These are phyloP conservation scores for Hipparchia sbordonii DNA, from an alignment of 2,888 invertebrate species.

Conservation along the genomic window DNA sequence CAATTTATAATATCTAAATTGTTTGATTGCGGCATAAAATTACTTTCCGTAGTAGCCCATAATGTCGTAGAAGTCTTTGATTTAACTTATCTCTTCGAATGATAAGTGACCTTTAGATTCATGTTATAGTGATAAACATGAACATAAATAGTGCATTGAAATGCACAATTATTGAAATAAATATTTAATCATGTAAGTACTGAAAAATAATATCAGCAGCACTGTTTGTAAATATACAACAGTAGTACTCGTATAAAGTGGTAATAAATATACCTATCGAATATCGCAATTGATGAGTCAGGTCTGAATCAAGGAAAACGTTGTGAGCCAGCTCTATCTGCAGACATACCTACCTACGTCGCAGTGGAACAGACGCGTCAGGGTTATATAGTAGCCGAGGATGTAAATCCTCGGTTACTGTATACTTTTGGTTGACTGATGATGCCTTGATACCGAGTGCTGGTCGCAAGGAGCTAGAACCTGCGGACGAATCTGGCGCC, in stretches of 20 bases:
- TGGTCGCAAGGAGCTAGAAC: too few relatives aligned
- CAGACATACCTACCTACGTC: neutral
- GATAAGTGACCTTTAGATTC: too few relatives aligned
- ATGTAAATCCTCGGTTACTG: too few relatives aligned
- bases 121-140: neutral
- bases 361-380: neutral
- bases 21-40: too few relatives aligned
- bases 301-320: neutral
- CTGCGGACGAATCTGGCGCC: too few relatives aligned
- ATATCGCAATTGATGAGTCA: neutral
- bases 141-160: neutral
- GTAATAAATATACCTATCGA: neutral
- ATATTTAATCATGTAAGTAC: neutral
- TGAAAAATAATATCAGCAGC: neutral
- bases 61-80: too few relatives aligned
- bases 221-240: conserved; percentile 1
- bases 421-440: too few relatives aligned
- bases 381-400: neutral
- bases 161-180: neutral
- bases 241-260: neutral
- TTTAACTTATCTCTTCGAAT: too few relatives aligned
- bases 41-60: too few relatives aligned
- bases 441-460: too few relatives aligned
- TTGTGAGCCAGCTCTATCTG: neutral
- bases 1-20: too few relatives aligned